These are phyloP conservation scores for Danio albolineatus DNA, from an alignment of 2,797 vertebrate species.

Conservation along the genomic window DNA sequence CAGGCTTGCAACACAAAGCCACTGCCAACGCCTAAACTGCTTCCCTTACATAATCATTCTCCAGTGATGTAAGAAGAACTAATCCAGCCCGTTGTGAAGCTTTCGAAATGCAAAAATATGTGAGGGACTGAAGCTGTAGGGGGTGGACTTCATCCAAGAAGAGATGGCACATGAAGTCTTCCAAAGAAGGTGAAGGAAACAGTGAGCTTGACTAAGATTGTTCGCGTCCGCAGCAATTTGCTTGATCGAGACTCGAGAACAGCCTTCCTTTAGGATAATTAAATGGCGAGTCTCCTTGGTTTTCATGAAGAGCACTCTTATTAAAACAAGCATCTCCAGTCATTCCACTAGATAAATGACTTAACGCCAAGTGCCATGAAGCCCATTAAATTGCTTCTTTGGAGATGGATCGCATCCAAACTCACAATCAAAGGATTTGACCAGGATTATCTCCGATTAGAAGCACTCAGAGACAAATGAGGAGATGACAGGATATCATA, in stretches of 20 bases:
- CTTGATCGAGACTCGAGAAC: slow-evolving; percentile 84
- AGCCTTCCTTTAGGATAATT: slow-evolving; percentile 90
- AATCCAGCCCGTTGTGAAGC: slow-evolving; percentile 52
- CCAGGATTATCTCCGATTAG: slow-evolving; percentile 98
- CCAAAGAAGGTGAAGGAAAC: slow-evolving; percentile 43
- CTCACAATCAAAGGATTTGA: slow-evolving; percentile 99
- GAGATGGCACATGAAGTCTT: slow-evolving; percentile 43
- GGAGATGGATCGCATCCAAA: slow-evolving; percentile 95
- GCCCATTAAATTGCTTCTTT: slow-evolving; percentile 93
- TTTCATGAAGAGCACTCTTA: slow-evolving; percentile 93
- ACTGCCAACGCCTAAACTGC: slow-evolving; percentile 43
- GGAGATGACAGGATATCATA: slow-evolving; percentile 90
- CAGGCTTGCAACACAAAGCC: slow-evolving; percentile 51
- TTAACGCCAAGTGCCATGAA: slow-evolving; percentile 93
- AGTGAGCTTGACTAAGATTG: slow-evolving; percentile 51
- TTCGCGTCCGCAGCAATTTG: slow-evolving; percentile 80
- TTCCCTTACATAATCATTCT: slow-evolving; percentile 52
- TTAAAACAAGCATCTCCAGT: slow-evolving; percentile 94
- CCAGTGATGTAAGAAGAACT: slow-evolving; percentile 52
- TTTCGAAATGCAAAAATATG: slow-evolving; percentile 43
- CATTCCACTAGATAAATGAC: slow-evolving; percentile 92
- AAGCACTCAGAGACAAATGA: slow-evolving; percentile 88
- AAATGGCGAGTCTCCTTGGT: slow-evolving; percentile 87
- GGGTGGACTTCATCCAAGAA: slow-evolving; percentile 40
- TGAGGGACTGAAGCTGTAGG: slow-evolving; percentile 34